Evolutionary conservation across 2,113 vertebrate species (phyloP), one percentile per base, ranked within the genome.

Genomic region (Rutilus rutilus): DNA sequence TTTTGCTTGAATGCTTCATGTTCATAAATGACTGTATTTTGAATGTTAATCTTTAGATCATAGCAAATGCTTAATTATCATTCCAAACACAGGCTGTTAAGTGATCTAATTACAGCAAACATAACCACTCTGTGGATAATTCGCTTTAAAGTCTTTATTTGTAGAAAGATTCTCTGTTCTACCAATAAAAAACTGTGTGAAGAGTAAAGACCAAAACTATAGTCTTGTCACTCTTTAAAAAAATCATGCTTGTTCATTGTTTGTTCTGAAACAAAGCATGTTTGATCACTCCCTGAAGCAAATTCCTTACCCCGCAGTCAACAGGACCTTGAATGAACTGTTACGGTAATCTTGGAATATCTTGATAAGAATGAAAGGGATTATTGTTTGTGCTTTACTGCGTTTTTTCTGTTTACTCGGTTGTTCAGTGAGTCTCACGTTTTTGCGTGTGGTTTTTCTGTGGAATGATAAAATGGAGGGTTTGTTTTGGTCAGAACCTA

Each of bases 351-450:
- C 75, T 33, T 19, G 2, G n/a, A 57, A 78, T 78, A 27, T 78
- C 75, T 57, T 78, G 75, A 78, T 78, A 78, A 78, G 75, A 78
- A 78, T 21, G 75, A 78, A 78, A 33, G 27, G 25, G 75, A 33
- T 78, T 78, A 78, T 57, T 78, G 75, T 78, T 78, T 78, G 50
- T 30, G 50, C 50, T 78, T 78, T 78, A 57, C 75, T 78, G 47
- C 47, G 5, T 14, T 17, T 77, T 77, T 77, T 78, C 75, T 57
- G 25, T 78, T 78, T 50, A 78, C 75, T 78, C 50, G 54, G 75
- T 17, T 54, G 8, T 78, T 57, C 75, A 78, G 50, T 7, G 75
- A 57, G 8, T 78, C 75, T 78, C 50, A 78, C 27, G 12, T 78
- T 33, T 78, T 33, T 57, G 73, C 6, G 4, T 75, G 73, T 45